Evolutionary conservation across 2,888 invertebrate genomes (phyloP).

Genomic region (Epinotia ramella): DNA sequence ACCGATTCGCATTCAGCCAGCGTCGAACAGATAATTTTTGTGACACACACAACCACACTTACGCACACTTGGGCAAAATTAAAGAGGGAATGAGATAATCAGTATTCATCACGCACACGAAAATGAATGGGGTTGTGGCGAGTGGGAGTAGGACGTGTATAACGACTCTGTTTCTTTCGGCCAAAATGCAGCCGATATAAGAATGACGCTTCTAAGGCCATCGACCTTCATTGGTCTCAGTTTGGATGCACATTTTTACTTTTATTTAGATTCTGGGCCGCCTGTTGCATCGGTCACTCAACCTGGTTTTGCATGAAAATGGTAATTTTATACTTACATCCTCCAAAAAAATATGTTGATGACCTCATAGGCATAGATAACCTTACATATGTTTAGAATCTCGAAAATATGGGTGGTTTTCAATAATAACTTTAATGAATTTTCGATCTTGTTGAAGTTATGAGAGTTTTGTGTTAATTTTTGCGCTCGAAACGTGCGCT

Average conservation of each 20-base stretch:
- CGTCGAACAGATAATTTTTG: constrained; percentile 75
- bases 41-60: constrained; percentile 67
- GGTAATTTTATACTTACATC: constrained; percentile 15
- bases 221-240: constrained; percentile 71
- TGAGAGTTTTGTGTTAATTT: constrained; percentile 58
- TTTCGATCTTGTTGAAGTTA: constrained; percentile 14
- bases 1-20: constrained; percentile 68
- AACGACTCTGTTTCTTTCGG: constrained; percentile 72
- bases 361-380: not conserved
- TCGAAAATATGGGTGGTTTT: not conserved
- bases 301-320: constrained; percentile 25
- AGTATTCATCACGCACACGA: constrained; percentile 81
- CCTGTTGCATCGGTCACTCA: constrained; percentile 34
- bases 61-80: constrained; percentile 70
- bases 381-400: not conserved
- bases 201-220: constrained; percentile 82
- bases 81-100: constrained; percentile 79
- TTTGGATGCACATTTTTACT: constrained; percentile 58
- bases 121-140: constrained; percentile 68
- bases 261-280: constrained; percentile 48
- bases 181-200: constrained; percentile 84
- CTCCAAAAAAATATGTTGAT: not conserved
- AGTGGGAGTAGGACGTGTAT: constrained; percentile 66
- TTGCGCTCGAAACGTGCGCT: constrained; percentile 63
- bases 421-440: not conserved